Evolutionary conservation across 1,140 invertebrate species (phyloP), one percentile per base, ranked within the genome.

Genomic region (Phymastichus coffea): DNA sequence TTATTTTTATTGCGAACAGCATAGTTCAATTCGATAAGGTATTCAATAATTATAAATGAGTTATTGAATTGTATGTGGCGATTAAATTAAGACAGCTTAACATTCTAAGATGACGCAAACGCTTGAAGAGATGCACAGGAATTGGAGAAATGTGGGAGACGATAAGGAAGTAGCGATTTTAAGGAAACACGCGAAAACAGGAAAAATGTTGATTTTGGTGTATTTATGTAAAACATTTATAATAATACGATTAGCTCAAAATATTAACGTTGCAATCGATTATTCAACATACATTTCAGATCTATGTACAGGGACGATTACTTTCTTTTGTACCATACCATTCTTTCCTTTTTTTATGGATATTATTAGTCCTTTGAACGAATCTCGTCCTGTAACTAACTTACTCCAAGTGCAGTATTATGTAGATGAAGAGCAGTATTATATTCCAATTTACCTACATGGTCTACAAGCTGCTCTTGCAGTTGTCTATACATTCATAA

Each of bases 391-490:
- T 4, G 12, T 25, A 12, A 38, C 19, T 4, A 33, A 20, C 35
- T 8, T 58, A 4, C 38, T 58, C 7, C 25, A 58, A 9, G 47
- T 41, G 0, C 9, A 58, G 1, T 58, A 58, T 26, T 41, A 26
- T 19, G 26, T 58, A 8, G 56, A 58, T 35, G 17, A n/a, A 2
- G 2, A 23, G 0, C 48, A 35, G 20, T 58, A 58, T 30, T 58
- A 51, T n/a, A 14, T 43, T 15, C 4, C 3, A 15, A 58, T 58
- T 25, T 51, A 43, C 20, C 0, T 58, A n/a, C 56, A 51, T 20
- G 38, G 17, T n/a, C 8, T 51, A 20, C 56, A 58, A 20, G 47
- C 37, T 8, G 44, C 37, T 10, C 3, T 33, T 19, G 2, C 14
- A 2, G 47, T 58, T 23, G 35, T 35, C 8, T 19, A 33, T 8